Evolutionary conservation across 1,140 invertebrate species (phyloP), one percentile per base, ranked within the genome.

Genomic region (Temnothorax curvispinosus): DNA sequence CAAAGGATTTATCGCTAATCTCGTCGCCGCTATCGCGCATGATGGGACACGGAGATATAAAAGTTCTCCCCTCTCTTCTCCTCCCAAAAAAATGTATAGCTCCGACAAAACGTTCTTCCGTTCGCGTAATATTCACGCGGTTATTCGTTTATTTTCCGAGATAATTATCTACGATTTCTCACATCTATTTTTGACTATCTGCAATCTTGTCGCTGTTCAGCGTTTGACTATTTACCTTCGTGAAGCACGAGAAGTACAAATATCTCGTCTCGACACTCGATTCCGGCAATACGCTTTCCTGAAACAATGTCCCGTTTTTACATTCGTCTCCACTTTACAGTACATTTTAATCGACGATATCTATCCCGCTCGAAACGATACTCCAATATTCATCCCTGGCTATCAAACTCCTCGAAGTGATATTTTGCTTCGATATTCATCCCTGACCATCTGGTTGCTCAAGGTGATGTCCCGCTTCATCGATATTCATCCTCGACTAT

Each of bases 1-100:
- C 76, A 56, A 62, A 35, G 76, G 64, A 56, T 65, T 85, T 85
- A 85, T 78, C 74, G 72, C 60, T 77, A 76, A 85, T 85, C 82
- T 56, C 80, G 67, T 74, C 67, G 67, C 56, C 69, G 80, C 54
- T 71, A 74, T 82, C 38, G 52, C 67, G 32, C n/a, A 58, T 35
- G 52, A 72, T 72, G 38, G 18, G 7, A 27, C 38, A 27, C 9
- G 15, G 80, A 74, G 52, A 58, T 82, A 74, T 56, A 72, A 81
- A 82, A 82, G 62, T 62, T 13, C 5, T 32, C 27, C 4, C 38
- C n/a, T 2, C n/a, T 8, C 60, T 5, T 35, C 15, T 5, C 8
- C 3, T 6, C 0, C 6, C 1, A 18, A 71, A 71, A 38, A 71
- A 69, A 35, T 47, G 41, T 13, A 58, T 7, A 27, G 27, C 9